These are phyloP conservation scores for Maconellicoccus hirsutus DNA, from an alignment of 1,140 invertebrate species.

Conservation along the genomic window DNA sequence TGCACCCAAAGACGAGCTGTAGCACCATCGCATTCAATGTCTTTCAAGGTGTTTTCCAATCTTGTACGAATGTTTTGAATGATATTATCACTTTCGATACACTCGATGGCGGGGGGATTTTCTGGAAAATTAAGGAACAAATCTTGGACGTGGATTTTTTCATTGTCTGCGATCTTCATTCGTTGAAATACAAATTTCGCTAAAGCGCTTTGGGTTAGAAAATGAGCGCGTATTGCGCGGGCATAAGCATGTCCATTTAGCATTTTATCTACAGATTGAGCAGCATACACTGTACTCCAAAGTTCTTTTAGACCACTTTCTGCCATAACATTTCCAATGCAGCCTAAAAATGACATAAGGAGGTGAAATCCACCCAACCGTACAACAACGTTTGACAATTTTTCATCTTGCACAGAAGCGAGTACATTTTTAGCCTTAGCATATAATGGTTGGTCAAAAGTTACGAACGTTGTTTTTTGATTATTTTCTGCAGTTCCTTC, in stretches of 20 bases:
- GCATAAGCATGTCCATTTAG: constrained; percentile 32
- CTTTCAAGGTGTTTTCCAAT: not conserved
- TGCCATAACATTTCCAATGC: not conserved
- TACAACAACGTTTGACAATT: not conserved
- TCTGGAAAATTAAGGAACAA: not conserved
- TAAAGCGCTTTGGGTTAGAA: constrained; percentile 32
- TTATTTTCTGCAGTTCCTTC: not conserved
- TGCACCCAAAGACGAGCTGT: constrained; percentile 30
- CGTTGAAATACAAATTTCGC: not conserved
- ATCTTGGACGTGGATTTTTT: not conserved
- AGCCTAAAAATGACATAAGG: constrained; percentile 10
- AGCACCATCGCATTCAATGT: constrained; percentile 32
- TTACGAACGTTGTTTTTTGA: constrained; percentile 3
- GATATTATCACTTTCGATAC: too few species aligned
- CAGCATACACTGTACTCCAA: constrained; percentile 33
- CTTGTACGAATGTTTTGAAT: too few species aligned
- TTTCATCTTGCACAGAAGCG: not conserved
- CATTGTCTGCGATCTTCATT: constrained; percentile 1
- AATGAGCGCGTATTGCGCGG: constrained; percentile 35
- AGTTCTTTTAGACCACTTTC: constrained; percentile 29
- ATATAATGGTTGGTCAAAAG: constrained; percentile 22
- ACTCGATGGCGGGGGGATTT: not conserved
- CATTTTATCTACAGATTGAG: constrained; percentile 35
- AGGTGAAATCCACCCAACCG: constrained; percentile 11
- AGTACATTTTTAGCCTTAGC: constrained; percentile 13